Percentiles rank a stretch among this genome's conserved stretches.
Evolutionary conservation across 30 jellyfish, hydroid and myxozoan genomes (phyloP).

Genomic region (Turritopsis rubra): DNA sequence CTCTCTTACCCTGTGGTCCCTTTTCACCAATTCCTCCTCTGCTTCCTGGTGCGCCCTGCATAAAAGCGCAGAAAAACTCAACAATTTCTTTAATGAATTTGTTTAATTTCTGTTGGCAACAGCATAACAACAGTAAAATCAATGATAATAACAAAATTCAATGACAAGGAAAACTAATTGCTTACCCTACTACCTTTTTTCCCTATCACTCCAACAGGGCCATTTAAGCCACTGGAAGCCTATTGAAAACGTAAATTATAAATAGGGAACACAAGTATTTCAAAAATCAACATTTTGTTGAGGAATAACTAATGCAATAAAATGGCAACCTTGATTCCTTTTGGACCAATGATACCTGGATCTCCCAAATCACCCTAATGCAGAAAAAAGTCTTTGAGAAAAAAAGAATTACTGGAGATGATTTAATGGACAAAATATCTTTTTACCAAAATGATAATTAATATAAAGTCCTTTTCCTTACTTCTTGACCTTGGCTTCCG

Average conservation of each 20-base stretch:
- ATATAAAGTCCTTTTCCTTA: not conserved
- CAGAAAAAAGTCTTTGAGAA: not conserved
- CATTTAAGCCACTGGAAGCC: slow-evolving; percentile 13
- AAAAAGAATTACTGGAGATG: not conserved
- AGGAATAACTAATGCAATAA: not conserved
- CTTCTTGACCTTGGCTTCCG: slow-evolving; percentile 49
- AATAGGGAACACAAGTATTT: not conserved
- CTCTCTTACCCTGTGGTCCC: slow-evolving; percentile 14
- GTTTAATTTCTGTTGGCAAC: too few species aligned
- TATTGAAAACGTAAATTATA: not conserved
- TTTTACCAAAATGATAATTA: not conserved
- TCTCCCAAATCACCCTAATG: slow-evolving; percentile 12
- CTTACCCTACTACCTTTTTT: slow-evolving; percentile 11
- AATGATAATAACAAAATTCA: not conserved
- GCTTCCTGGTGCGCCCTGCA: slow-evolving; percentile 3
- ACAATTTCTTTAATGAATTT: too few species aligned
- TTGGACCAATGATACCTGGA: slow-evolving; percentile 2
- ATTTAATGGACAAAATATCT: not conserved
- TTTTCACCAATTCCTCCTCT: slow-evolving; percentile 22
- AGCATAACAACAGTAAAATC: not conserved
- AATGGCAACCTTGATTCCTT: slow-evolving; percentile 12
- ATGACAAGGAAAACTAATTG: not conserved
- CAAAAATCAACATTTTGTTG: not conserved
- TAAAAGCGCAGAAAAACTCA: not conserved
- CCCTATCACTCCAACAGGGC: slow-evolving; percentile 9